A percentile compares a stretch with the other conserved stretches of the same genome.
These are phyloP conservation scores for Mesopsocus fuscifrons DNA, from an alignment of 2,888 invertebrate species.

Conservation along the genomic window DNA sequence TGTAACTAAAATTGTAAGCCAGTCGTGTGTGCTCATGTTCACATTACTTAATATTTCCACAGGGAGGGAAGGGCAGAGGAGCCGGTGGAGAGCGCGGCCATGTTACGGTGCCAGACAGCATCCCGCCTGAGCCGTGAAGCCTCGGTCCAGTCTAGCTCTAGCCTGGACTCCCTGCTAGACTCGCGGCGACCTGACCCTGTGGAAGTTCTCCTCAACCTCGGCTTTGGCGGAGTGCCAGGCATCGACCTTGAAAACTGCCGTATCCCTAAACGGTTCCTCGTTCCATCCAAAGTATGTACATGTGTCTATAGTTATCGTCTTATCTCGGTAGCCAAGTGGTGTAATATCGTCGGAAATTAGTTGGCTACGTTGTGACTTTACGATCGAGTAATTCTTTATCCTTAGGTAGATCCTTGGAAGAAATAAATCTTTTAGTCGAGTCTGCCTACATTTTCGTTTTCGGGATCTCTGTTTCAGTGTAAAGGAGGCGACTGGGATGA, in stretches of 20 bases:
- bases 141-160: conserved; percentile 21
- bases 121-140: conserved; percentile 19
- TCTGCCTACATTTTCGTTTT: too few relatives aligned
- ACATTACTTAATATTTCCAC: too few relatives aligned
- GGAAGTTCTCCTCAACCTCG: conserved; percentile 61
- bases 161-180: conserved; percentile 65
- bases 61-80: background rate
- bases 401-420: conserved; percentile 9
- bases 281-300: conserved; percentile 52
- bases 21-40: too few relatives aligned
- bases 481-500: conserved; percentile 56
- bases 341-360: too few relatives aligned
- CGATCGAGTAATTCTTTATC: background rate
- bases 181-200: conserved; percentile 76
- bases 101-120: conserved; percentile 11
- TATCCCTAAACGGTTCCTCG: conserved; percentile 66
- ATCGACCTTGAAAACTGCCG: conserved; percentile 49
- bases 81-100: background rate
- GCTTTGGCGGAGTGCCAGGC: conserved; percentile 40
- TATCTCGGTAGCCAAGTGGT: conserved; percentile 5
- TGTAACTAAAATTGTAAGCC: too few relatives aligned
- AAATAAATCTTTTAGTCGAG: too few relatives aligned
- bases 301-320: too few relatives aligned
- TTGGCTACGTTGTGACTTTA: too few relatives aligned
- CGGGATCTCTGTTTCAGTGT: conserved; percentile 32